Conservation (phyloP, 1,140 invertebrate species). For the Hestina assimilis region DNA sequence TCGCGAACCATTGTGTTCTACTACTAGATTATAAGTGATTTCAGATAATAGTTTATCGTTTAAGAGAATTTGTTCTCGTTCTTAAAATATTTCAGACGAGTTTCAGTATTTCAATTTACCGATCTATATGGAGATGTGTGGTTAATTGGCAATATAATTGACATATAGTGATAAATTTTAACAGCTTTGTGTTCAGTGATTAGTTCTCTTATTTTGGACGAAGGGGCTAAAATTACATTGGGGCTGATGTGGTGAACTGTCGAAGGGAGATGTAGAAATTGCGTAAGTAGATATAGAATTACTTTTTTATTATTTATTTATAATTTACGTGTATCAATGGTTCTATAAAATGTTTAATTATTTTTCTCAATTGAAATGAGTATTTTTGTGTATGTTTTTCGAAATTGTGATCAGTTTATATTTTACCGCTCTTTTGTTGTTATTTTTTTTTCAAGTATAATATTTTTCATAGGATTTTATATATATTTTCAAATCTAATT, state of each 20-base stretch:
- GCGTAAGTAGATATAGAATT: conserved; percentile 53
- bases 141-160: conserved; percentile 38
- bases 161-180: conserved; percentile 46
- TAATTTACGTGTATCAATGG: neutral
- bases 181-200: conserved; percentile 39
- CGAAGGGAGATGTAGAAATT: conserved; percentile 50
- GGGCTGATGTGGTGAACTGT: conserved; percentile 47
- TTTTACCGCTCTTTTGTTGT: no score
- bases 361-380: no score
- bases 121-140: conserved; percentile 26
- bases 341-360: no score
- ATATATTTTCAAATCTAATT: no score
- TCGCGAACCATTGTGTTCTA: conserved; percentile 45
- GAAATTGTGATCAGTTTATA: no score
- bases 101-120: conserved; percentile 43
- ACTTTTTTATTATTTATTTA: conserved; percentile 5
- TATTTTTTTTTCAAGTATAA: no score
- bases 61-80: conserved; percentile 18
- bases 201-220: conserved; percentile 67
- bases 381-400: no score
- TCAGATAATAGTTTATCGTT: conserved; percentile 24
- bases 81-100: conserved; percentile 34
- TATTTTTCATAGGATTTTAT: no score
- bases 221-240: conserved; percentile 51
- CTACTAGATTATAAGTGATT: conserved; percentile 31